Percentiles rank a stretch among this genome's conserved stretches.
These are phyloP conservation scores for Drosophila nr. medialis DNA, from an alignment of 2,888 invertebrate species.

Conservation along the genomic window DNA sequence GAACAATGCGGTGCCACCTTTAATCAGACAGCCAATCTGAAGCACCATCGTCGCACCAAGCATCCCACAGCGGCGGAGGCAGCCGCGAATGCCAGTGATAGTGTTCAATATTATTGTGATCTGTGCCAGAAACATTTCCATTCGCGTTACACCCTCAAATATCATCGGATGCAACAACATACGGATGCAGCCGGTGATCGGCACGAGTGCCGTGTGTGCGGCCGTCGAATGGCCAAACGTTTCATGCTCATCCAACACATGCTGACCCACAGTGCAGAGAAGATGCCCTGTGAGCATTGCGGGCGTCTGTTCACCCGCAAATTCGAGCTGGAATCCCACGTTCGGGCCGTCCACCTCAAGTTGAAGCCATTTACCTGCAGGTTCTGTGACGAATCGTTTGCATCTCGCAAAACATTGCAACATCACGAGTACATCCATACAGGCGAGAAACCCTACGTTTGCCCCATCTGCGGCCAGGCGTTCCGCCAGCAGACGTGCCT, in stretches of 20 bases:
- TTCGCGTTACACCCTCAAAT: conserved; percentile 79
- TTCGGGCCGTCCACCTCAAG: conserved; percentile 80
- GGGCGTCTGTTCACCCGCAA: conserved; percentile 76
- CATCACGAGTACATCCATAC: conserved; percentile 83
- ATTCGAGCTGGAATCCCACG: conserved; percentile 80
- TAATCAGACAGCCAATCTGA: conserved; percentile 82
- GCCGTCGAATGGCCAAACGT: conserved; percentile 78
- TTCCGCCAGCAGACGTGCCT: conserved; percentile 81
- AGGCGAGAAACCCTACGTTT: conserved; percentile 83
- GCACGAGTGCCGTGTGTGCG: conserved; percentile 78
- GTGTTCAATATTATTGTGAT: conserved; percentile 69
- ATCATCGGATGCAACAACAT: conserved; percentile 78
- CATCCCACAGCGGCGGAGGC: conserved; percentile 77
- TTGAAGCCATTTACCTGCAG: conserved; percentile 78
- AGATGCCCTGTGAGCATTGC: conserved; percentile 80
- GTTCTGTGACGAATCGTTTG: conserved; percentile 78
- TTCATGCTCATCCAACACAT: conserved; percentile 82
- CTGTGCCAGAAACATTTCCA: conserved; percentile 79
- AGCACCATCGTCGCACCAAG: conserved; percentile 80
- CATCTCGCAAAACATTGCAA: conserved; percentile 76
- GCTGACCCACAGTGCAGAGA: conserved; percentile 79
- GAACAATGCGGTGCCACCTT: conserved; percentile 83
- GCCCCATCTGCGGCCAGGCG: conserved; percentile 81
- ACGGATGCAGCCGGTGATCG: conserved; percentile 47
- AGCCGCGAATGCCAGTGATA: conserved; percentile 56